Evolutionary conservation across 2,888 invertebrate genomes (phyloP).

Genomic region (Cerceris rybyensis): DNA sequence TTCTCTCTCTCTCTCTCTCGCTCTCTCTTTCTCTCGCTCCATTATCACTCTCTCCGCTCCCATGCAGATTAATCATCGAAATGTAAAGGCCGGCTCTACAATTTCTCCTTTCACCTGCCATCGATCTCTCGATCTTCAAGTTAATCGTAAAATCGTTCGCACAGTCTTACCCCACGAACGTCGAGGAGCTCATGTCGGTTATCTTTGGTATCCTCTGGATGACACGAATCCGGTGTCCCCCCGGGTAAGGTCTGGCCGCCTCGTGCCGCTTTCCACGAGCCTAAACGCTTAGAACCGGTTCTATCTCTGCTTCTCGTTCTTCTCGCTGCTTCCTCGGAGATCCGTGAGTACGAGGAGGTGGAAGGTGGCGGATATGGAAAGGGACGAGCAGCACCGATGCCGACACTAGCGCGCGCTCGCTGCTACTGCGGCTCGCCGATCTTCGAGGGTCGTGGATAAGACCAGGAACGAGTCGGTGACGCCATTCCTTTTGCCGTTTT

Average conservation of each 20-base stretch:
- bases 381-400: conserved; percentile 71
- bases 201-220: conserved; percentile 43
- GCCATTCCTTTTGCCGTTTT: conserved; percentile 28
- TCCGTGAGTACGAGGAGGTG: conserved; percentile 48
- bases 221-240: conserved; percentile 44
- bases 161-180: conserved; percentile 61
- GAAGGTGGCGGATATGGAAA: conserved; percentile 45
- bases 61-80: too few species aligned
- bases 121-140: neutral
- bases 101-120: too few species aligned
- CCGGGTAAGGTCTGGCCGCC: conserved; percentile 39
- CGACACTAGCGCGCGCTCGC: conserved; percentile 76
- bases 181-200: conserved; percentile 62
- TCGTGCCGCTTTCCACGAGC: conserved; percentile 56
- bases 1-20: too few species aligned
- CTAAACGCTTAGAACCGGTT: conserved; percentile 56
- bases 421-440: conserved; percentile 71
- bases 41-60: too few species aligned
- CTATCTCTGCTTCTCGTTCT: conserved; percentile 36
- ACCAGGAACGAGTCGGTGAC: conserved; percentile 2
- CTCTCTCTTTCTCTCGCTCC: too few species aligned
- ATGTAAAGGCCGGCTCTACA: too few species aligned
- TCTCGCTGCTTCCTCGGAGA: conserved; percentile 17
- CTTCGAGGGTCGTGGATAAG: conserved; percentile 22
- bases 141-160: conserved; percentile 18